Conservation (phyloP, 1,140 invertebrate genomes). For the Drosophila bipectinata region DNA sequence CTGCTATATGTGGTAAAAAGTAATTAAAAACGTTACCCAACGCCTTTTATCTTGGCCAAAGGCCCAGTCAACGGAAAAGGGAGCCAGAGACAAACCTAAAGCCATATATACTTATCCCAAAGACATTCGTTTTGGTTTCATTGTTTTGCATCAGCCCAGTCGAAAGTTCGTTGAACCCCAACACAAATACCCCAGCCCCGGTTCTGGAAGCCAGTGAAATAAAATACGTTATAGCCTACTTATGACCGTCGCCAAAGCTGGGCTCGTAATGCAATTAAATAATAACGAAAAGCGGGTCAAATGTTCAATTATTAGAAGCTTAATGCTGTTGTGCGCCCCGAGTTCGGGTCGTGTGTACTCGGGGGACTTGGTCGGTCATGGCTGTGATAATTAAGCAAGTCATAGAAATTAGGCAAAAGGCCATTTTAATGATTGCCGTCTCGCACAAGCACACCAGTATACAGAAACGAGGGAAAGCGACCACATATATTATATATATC, state of each 20-base stretch:
- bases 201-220: conserved; percentile 17
- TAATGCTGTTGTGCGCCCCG: conserved; percentile 57
- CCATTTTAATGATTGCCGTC: conserved; percentile 81
- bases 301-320: conserved; percentile 80
- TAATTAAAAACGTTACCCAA: conserved; percentile 72
- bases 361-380: conserved; percentile 37
- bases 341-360: conserved; percentile 36
- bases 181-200: conserved; percentile 1
- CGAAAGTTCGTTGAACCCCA: conserved; percentile 41
- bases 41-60: conserved; percentile 45
- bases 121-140: conserved; percentile 30
- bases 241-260: conserved; percentile 32
- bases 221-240: conserved; percentile 53
- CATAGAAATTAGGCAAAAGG: conserved; percentile 81
- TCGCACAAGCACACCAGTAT: conserved; percentile 41
- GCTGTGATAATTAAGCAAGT: conserved; percentile 81
- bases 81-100: conserved; percentile 18
- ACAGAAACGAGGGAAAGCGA: conserved; percentile 5
- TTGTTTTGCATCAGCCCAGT: conserved; percentile 20
- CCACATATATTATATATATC: conserved; percentile 28
- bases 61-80: conserved; percentile 26
- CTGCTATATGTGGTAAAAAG: conserved; percentile 51
- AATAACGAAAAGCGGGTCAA: conserved; percentile 70
- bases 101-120: conserved; percentile 45
- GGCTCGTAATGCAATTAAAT: conserved; percentile 69